These are phyloP conservation scores for Gymnoscopelus microlampas DNA, from an alignment of 2,797 vertebrate species.

Conservation along the genomic window DNA sequence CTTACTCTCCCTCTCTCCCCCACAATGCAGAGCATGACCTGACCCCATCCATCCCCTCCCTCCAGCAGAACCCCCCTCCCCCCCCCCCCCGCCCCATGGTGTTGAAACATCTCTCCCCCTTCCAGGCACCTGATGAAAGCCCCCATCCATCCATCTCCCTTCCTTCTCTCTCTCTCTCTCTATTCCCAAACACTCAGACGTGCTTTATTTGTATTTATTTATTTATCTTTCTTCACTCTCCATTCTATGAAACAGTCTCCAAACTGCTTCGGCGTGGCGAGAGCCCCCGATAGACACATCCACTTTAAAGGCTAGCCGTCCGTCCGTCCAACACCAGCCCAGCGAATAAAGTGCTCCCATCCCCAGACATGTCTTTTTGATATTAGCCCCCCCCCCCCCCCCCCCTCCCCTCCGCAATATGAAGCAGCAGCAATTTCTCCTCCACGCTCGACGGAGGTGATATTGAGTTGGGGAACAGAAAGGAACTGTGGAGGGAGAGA, in stretches of 20 bases:
- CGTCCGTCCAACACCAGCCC: conserved; percentile 51
- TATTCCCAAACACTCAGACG: conserved; percentile 28
- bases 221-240: conserved; percentile 15
- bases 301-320: conserved; percentile 64
- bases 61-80: conserved; percentile 9
- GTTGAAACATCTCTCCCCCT: conserved; percentile 51
- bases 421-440: conserved; percentile 74
- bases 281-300: conserved; percentile 70
- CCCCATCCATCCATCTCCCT: conserved; percentile 28
- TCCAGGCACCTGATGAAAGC: conserved; percentile 48
- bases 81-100: conserved; percentile 42
- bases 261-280: conserved; percentile 51
- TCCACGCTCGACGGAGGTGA: conserved; percentile 65
- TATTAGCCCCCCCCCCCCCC: conserved; percentile 59
- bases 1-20: neutral
- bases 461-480: conserved; percentile 75
- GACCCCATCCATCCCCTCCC: no score
- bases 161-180: conserved; percentile 19
- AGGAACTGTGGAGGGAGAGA: conserved; percentile 71
- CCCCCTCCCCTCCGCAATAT: conserved; percentile 53
- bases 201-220: neutral
- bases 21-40: conserved; percentile 11
- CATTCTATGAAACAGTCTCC: conserved; percentile 59
- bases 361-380: conserved; percentile 74
- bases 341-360: conserved; percentile 76